These are phyloP conservation scores for Drosophila ohnishii DNA, from an alignment of 1,140 invertebrate species.

Conservation along the genomic window DNA sequence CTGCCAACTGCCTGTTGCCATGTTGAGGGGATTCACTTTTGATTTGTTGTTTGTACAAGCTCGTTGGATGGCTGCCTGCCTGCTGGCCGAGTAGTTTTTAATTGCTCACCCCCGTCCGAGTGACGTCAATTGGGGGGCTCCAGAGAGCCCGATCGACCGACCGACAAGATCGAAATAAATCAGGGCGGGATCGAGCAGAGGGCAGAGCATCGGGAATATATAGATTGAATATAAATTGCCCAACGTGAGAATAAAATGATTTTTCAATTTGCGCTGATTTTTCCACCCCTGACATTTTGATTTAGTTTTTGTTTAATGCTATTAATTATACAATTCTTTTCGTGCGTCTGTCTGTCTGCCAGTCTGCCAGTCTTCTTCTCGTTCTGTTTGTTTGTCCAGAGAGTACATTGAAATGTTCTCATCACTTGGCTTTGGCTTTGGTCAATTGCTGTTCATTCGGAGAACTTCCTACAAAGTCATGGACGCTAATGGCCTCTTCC, in stretches of 20 bases:
- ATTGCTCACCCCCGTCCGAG: constrained; percentile 50
- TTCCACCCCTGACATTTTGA: constrained; percentile 53
- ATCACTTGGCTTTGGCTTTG: constrained; percentile 28
- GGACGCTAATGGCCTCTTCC: constrained; percentile 57
- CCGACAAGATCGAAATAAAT: constrained; percentile 23
- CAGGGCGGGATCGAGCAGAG: constrained; percentile 6
- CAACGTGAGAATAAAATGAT: constrained; percentile 62
- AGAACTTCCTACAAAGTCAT: constrained; percentile 63
- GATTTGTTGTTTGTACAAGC: constrained; percentile 59
- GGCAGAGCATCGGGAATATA: constrained; percentile 8
- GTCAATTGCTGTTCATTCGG: constrained; percentile 17
- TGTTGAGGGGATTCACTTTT: constrained; percentile 40
- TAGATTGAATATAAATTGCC: constrained; percentile 39
- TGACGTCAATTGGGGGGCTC: constrained; percentile 68
- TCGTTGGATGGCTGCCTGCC: constrained; percentile 41
- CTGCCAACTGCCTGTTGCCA: constrained; percentile 36
- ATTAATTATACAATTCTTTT: constrained; percentile 69
- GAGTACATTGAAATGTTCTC: constrained; percentile 41
- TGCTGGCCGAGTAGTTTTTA: constrained; percentile 75
- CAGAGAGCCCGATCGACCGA: constrained; percentile 6
- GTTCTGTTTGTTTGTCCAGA: constrained; percentile 32
- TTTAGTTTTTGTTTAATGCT: constrained; percentile 79
- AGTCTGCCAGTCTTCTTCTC: constrained; percentile 3
- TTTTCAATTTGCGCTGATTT: constrained; percentile 60
- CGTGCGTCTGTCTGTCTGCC: constrained; percentile 7